phyloP scores from a whole-genome alignment of 2,888 invertebrate genomes.

The Mythimna pallens region DNA sequence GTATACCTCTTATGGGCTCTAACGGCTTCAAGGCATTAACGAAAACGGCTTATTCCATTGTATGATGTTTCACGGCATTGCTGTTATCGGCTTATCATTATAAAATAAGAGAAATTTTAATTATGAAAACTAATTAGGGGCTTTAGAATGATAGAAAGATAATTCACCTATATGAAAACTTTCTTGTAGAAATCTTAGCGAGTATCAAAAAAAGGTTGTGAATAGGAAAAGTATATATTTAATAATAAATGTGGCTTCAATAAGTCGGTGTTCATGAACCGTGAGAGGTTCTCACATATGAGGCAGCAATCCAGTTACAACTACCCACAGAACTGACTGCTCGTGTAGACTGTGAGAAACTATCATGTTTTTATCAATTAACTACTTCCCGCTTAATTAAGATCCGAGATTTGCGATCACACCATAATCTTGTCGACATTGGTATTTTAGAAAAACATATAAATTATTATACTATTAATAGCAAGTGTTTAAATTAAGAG shows the following conservation, averaged over 20 bases:
- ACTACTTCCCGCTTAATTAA: conserved; percentile 67
- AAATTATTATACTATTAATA: conserved; percentile 1
- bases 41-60: not conserved
- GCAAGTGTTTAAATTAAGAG: not conserved
- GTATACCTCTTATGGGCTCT: not conserved
- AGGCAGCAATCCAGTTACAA: conserved; percentile 84
- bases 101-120: conserved; percentile 2
- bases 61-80: not conserved
- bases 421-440: conserved; percentile 32
- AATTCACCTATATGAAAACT: conserved; percentile 20
- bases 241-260: conserved; percentile 75
- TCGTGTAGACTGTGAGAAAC: conserved; percentile 79
- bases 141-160: not conserved
- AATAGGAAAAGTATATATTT: conserved; percentile 64
- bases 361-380: conserved; percentile 69
- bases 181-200: conserved; percentile 32
- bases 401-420: conserved; percentile 54
- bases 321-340: conserved; percentile 53
- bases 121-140: not conserved
- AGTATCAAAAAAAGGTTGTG: conserved; percentile 42
- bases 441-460: conserved; percentile 4
- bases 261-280: conserved; percentile 74
- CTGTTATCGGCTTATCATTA: not conserved
- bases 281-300: conserved; percentile 85
- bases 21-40: not conserved